Evolutionary conservation across 2,113 vertebrate species (phyloP).

Genomic region (Misgurnus mizolepis): DNA sequence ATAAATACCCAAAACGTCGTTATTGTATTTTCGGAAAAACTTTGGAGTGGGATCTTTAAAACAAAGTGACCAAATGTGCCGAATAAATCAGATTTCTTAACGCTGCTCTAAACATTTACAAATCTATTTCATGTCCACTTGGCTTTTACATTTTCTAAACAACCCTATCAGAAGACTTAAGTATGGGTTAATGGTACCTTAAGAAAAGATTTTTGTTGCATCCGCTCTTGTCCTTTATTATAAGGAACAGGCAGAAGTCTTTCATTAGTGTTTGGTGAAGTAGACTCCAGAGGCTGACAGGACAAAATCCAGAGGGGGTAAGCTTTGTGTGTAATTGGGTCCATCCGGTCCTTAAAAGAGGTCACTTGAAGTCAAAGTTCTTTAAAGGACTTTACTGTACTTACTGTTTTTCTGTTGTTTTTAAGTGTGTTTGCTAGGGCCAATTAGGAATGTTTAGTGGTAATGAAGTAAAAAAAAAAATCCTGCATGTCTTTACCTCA

Average conservation of each 20-base stretch:
- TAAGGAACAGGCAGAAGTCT: conserved; percentile 63
- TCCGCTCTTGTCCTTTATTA: conserved; percentile 61
- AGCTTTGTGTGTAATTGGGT: conserved; percentile 73
- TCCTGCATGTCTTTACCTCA: neutral
- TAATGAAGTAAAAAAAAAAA: neutral
- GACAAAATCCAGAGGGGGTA: conserved; percentile 48
- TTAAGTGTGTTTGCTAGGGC: neutral
- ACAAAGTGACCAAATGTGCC: no score
- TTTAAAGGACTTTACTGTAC: conserved; percentile 42
- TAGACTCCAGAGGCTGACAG: conserved; percentile 46
- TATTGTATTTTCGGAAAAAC: no score
- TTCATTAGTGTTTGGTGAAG: conserved; percentile 67
- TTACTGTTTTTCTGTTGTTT: neutral
- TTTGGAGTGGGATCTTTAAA: no score
- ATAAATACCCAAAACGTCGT: no score
- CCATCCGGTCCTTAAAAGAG: conserved; percentile 70
- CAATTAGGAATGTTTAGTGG: neutral
- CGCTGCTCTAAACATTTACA: neutral
- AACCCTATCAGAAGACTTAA: neutral
- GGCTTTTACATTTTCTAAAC: neutral
- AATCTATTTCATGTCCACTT: neutral
- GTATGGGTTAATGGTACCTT: neutral
- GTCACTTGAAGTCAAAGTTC: conserved; percentile 67
- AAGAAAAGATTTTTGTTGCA: conserved; percentile 44
- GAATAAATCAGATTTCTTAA: no score